Conservation (phyloP, 2,888 invertebrate genomes). For the Rhagophthalmus giganteus region DNA sequence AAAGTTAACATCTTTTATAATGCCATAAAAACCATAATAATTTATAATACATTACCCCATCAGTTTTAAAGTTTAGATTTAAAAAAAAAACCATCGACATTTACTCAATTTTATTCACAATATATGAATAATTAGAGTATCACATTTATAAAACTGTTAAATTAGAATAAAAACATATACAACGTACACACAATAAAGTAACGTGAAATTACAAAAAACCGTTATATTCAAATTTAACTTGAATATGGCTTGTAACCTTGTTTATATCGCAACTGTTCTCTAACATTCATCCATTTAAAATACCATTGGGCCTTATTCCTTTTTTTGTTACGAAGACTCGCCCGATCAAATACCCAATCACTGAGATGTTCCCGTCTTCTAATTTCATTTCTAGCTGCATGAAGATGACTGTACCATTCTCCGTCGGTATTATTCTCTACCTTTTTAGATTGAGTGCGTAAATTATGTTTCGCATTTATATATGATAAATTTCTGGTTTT, state of each 20-base stretch:
- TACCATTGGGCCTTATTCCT: slow-evolving; percentile 48
- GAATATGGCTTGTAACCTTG: slow-evolving; percentile 20
- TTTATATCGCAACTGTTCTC: slow-evolving; percentile 37
- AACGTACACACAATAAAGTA: background rate
- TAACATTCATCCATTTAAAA: slow-evolving; percentile 47
- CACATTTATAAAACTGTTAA: background rate
- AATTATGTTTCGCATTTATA: background rate
- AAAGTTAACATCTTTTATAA: too few species aligned
- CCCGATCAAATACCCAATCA: slow-evolving; percentile 45
- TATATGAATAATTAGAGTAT: background rate
- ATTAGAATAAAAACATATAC: background rate
- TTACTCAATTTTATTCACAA: too few species aligned
- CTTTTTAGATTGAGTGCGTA: background rate
- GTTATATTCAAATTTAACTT: slow-evolving; percentile 15
- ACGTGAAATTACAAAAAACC: slow-evolving; percentile 5
- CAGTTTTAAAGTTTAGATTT: too few species aligned
- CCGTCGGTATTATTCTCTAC: slow-evolving; percentile 32
- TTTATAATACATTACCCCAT: too few species aligned
- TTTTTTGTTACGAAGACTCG: slow-evolving; percentile 38
- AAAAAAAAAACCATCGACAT: too few species aligned
- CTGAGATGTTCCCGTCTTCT: slow-evolving; percentile 38
- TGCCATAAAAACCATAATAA: too few species aligned
- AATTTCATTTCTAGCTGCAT: slow-evolving; percentile 38
- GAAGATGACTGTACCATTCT: slow-evolving; percentile 46
- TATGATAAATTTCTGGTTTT: too few species aligned